Percentiles rank a stretch among this genome's conserved stretches.
These are phyloP conservation scores for Podotricha telesiphe DNA, from an alignment of 2,888 invertebrate species.

Conservation along the genomic window DNA sequence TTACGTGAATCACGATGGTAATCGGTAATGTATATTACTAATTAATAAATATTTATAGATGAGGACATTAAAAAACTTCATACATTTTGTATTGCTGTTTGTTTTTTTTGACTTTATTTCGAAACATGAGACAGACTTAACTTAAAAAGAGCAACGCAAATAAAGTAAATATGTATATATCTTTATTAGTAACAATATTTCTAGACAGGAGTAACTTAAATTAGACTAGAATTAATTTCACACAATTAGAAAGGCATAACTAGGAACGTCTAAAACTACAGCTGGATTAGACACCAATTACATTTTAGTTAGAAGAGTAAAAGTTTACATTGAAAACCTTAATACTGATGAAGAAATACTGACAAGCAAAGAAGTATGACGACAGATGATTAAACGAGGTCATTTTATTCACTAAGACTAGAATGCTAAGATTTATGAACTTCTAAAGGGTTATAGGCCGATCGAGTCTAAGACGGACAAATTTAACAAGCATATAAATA, in stretches of 20 bases:
- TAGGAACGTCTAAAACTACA: conserved; percentile 21
- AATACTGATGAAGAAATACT: conserved; percentile 17
- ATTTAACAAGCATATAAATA: conserved; percentile 39
- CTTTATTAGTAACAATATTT: conserved; percentile 80
- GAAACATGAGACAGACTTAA: conserved; percentile 7
- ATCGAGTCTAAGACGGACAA: conserved; percentile 38
- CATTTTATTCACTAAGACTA: conserved; percentile 11
- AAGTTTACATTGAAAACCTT: conserved; percentile 16
- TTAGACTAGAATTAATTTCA: conserved; percentile 57
- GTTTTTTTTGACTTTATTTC: conserved; percentile 25
- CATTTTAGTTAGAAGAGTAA: neutral
- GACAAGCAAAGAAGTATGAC: conserved; percentile 5
- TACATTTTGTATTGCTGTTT: conserved; percentile 1
- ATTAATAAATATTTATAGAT: neutral
- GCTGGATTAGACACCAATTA: conserved; percentile 2
- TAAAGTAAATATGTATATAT: conserved; percentile 73
- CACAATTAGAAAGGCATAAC: conserved; percentile 49
- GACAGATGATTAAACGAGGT: conserved; percentile 1
- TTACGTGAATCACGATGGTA: no score
- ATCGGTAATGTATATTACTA: no score
- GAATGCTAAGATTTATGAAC: conserved; percentile 1
- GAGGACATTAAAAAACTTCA: conserved; percentile 22
- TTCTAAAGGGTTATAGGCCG: conserved; percentile 36
- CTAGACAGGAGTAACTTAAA: conserved; percentile 78
- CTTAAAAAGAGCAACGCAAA: conserved; percentile 41